Evolutionary conservation across 2,888 invertebrate species (phyloP).

Genomic region (Marronus borbonicus): DNA sequence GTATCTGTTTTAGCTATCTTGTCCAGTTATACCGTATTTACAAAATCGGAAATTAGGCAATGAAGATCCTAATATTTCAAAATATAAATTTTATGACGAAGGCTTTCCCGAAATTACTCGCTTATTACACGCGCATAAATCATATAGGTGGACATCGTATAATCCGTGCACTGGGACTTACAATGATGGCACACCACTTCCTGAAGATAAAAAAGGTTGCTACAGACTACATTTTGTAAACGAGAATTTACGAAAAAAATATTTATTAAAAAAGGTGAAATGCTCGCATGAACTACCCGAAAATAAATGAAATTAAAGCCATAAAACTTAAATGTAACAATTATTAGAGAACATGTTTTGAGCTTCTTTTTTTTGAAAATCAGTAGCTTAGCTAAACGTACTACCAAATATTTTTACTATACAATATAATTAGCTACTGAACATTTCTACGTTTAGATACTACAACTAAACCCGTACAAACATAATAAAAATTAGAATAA

Average conservation of each 20-base stretch:
- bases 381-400: conserved; percentile 54
- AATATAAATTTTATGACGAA: conserved; percentile 63
- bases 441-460: conserved; percentile 43
- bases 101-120: conserved; percentile 56
- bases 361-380: conserved; percentile 54
- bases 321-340: conserved; percentile 49
- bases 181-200: conserved; percentile 58
- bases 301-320: conserved; percentile 57
- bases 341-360: conserved; percentile 51
- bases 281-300: conserved; percentile 50
- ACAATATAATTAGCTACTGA: conserved; percentile 55
- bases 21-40: conserved; percentile 60
- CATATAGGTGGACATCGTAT: conserved; percentile 55
- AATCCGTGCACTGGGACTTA: conserved; percentile 61
- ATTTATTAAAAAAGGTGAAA: conserved; percentile 57
- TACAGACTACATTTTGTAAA: conserved; percentile 52
- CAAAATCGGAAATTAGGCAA: conserved; percentile 59
- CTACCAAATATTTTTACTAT: conserved; percentile 52
- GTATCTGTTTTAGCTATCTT: conserved; percentile 60
- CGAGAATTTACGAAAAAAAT: conserved; percentile 59
- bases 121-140: conserved; percentile 58
- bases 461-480: conserved; percentile 11
- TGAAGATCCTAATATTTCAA: conserved; percentile 53
- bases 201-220: conserved; percentile 53
- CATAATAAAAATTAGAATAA: conserved; percentile 37